Evolutionary conservation across 2,113 vertebrate genomes (phyloP).

Genomic region (Halichoeres trimaculatus): DNA sequence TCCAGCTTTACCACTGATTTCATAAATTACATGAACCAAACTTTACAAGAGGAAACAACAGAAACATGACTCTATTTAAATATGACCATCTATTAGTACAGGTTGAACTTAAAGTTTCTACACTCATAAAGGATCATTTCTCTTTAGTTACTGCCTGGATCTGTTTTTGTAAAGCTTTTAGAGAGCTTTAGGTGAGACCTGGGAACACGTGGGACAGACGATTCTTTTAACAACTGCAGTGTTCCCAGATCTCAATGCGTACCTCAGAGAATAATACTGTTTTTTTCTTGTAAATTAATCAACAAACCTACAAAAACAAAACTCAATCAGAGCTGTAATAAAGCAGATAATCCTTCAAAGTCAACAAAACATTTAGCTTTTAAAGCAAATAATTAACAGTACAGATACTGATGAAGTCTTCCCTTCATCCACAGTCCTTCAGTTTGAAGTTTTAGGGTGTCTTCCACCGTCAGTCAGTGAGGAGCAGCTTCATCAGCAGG

Average conservation of each 20-base stretch:
- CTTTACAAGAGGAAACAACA: slow-evolving; percentile 30
- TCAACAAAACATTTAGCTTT: slow-evolving; percentile 20
- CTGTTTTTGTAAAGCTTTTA: neutral
- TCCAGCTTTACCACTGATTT: neutral
- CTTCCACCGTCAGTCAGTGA: slow-evolving; percentile 36
- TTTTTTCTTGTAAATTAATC: neutral
- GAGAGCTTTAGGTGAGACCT: neutral
- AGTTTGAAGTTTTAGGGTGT: slow-evolving; percentile 36
- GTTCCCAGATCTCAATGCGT: neutral
- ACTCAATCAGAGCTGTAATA: neutral
- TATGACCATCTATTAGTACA: slow-evolving; percentile 5
- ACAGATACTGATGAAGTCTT: slow-evolving; percentile 10
- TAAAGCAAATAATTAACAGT: slow-evolving; percentile 21
- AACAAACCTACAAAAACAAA: neutral
- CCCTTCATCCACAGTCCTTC: neutral
- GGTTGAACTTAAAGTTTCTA: neutral
- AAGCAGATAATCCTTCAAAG: slow-evolving; percentile 32
- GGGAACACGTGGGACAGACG: neutral
- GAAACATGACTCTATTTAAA: slow-evolving; percentile 22
- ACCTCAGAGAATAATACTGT: neutral
- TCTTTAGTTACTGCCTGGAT: neutral
- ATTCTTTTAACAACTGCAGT: no score
- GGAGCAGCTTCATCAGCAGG: slow-evolving; percentile 33
- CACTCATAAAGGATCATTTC: slow-evolving; percentile 4
- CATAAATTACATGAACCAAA: slow-evolving; percentile 18